Evolutionary conservation across 2,797 vertebrate genomes (phyloP).

Genomic region (Epinephelus malabaricus): DNA sequence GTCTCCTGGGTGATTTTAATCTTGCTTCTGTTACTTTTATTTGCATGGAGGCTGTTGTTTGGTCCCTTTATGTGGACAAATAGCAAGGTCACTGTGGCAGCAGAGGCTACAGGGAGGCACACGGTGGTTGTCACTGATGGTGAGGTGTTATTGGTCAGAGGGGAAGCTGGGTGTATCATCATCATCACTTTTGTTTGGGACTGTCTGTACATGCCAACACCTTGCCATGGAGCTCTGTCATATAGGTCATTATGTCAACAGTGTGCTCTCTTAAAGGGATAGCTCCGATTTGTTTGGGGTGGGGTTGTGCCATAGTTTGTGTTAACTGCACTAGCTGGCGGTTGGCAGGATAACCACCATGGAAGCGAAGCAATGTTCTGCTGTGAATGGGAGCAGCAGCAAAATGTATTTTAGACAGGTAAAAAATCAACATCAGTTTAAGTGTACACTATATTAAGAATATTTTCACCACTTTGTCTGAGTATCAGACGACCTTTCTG

Average conservation of each 20-base stretch:
- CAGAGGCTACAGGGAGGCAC: constrained; percentile 34
- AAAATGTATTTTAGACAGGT: too few species aligned
- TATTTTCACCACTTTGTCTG: too few species aligned
- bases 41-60: constrained; percentile 29
- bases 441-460: too few species aligned
- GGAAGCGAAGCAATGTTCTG: too few species aligned
- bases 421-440: too few species aligned
- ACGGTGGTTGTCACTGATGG: constrained; percentile 18
- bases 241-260: constrained; percentile 29
- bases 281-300: too few species aligned
- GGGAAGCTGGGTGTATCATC: constrained; percentile 24
- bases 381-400: too few species aligned
- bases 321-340: too few species aligned
- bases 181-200: constrained; percentile 18
- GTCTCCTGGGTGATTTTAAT: constrained; percentile 32
- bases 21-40: constrained; percentile 30
- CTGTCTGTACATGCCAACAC: constrained; percentile 7
- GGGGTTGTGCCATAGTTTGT: too few species aligned
- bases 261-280: constrained; percentile 9
- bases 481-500: too few species aligned
- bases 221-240: constrained; percentile 5
- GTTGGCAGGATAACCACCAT: too few species aligned
- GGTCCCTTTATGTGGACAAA: constrained; percentile 25
- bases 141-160: constrained; percentile 28
- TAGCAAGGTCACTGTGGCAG: constrained; percentile 25